Base-by-base conservation (phyloP, 2,888 invertebrate species). In the Melipona bicolor region DNA sequence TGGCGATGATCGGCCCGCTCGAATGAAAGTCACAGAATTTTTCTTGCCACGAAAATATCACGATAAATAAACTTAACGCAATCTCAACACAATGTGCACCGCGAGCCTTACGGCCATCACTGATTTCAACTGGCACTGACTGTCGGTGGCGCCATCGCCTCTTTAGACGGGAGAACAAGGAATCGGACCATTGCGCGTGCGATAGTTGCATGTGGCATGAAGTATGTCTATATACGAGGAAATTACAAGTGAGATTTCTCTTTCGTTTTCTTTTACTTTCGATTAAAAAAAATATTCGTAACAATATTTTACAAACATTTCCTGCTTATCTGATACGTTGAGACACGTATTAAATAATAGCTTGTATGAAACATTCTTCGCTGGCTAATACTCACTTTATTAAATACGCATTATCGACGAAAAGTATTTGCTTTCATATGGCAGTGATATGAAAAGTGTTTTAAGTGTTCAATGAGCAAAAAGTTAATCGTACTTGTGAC, bases 131-230 rank as follows among this genome's bases (percentile, higher is more conserved):
- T 87, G 92, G 68, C 95, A 95, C 70, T 95, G n/a, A 17, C 94
- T 67, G 96, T 96, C 95, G 96, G 96, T 89, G 96, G 96, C 67
- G 97, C 96, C 81, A 87, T 87, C 90, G 62, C 27, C 64, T 56
- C 76, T 71, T 77, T 78, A 77, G 77, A 89, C 85, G 72, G 50
- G 69, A 78, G 87, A 89, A 91, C 88, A 79, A 61, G 84, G 89
- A 89, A 86, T 84, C 50, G 86, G 82, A 86, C 86, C 84, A 70
- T 67, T 73, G 67, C 81, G 76, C 80, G 81, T 81, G 87, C 83
- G 87, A 80, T 70, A 15, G 69, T 54, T 17, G 49, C 52, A 32
- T 24, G 56, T 71, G 67, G 2, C 11, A 3, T 6, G 6, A 32
- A 54, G 6, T 50, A 21, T 50, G 50, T 56, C n/a, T 32, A 5